Evolutionary conservation across 1,140 invertebrate species (phyloP), one percentile per base, ranked within the genome.

Genomic region (Papilio glaucus): DNA sequence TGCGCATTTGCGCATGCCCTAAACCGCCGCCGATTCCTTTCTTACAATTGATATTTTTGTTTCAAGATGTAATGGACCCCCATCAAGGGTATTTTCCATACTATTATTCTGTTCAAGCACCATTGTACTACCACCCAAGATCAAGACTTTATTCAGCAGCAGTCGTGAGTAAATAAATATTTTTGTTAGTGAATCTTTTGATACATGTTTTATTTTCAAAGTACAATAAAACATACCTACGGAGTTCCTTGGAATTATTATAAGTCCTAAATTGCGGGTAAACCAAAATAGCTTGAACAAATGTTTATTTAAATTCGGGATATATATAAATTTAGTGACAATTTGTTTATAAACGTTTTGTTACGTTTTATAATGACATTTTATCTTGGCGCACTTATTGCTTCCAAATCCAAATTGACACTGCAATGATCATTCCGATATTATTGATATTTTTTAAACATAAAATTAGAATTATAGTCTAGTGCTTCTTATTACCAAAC

Each of bases 341-440:
- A 9, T 57, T 57, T 57, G 49, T 57, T 57, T 57, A 57, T 57
- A 57, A 24, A 57, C 49, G 49, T 26, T 57, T 57, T 26, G 49
- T 13, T 57, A 57, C 21, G 18, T 24, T 57, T 57, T 57, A 57
- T 57, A 57, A 13, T 57, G 49, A 57, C 49, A 57, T 24, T 57
- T 57, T 57, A 57, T 24, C 49, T 57, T 57, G 49, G 49, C 49
- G 49, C 49, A 57, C 49, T 57, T 57, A 57, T 57, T 57, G 49
- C 49, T 57, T 57, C 49, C 49, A 57, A 57, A 57, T 57, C 49
- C 49, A 57, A 57, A 57, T 57, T 57, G 49, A 57, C 49, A 57
- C 49, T 57, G 49, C 49, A 57, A 57, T 57, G 49, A 57, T 21
- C 24, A 57, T n/a, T n/a, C n/a, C 49, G 18, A 57, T 57, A 57